Evolutionary conservation across 2,797 vertebrate genomes (phyloP).

Genomic region (Halcyon badia): DNA sequence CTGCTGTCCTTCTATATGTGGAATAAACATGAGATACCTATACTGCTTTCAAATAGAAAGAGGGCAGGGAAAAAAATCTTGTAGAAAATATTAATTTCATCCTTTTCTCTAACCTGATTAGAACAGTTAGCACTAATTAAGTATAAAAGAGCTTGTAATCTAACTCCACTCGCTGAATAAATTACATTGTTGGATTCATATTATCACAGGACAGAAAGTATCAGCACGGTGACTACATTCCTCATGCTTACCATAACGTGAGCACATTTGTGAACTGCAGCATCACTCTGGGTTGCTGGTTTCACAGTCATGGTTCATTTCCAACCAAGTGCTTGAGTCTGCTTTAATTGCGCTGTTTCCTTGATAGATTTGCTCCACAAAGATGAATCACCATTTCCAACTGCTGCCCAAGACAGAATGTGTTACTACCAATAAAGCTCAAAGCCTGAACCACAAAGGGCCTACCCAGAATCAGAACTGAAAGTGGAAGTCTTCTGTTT

Average conservation of each 20-base stretch:
- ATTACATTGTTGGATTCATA: neutral
- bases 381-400: neutral
- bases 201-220: neutral
- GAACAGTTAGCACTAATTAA: neutral
- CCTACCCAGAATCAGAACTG: neutral
- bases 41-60: neutral
- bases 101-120: neutral
- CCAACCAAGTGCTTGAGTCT: neutral
- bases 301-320: neutral
- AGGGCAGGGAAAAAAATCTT: neutral
- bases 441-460: neutral
- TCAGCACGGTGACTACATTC: neutral
- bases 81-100: neutral
- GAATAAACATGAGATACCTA: neutral
- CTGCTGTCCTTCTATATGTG: neutral
- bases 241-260: rapidly evolving
- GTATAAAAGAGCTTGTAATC: neutral
- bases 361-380: neutral
- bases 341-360: neutral
- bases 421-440: neutral
- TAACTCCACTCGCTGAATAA: neutral
- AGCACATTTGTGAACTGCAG: neutral
- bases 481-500: neutral
- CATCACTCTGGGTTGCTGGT: neutral
- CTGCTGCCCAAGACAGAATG: neutral